Evolutionary conservation across 2,888 invertebrate species (phyloP).

Genomic region (Agonum fuliginosum): DNA sequence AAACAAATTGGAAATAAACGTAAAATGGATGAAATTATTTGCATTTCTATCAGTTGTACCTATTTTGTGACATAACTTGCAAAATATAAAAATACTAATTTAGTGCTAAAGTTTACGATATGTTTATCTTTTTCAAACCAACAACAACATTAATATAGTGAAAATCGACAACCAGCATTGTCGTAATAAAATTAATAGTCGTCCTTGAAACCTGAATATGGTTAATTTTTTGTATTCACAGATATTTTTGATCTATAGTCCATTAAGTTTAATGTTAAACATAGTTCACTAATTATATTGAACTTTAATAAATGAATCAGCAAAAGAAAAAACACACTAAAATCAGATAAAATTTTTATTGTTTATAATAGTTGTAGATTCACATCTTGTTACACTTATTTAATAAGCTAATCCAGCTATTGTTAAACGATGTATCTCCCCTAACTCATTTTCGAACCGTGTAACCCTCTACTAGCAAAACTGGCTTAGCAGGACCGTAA

Average conservation of each 20-base stretch:
- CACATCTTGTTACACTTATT: conserved; percentile 9
- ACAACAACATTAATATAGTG: background rate
- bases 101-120: conserved; percentile 1
- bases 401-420: conserved; percentile 1
- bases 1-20: no score
- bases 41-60: no score
- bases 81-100: background rate
- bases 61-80: background rate
- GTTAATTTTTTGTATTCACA: conserved; percentile 11
- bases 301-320: background rate
- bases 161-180: background rate
- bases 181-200: conserved; percentile 2
- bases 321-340: background rate
- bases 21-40: no score
- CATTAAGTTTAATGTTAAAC: background rate
- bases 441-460: background rate
- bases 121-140: background rate
- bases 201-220: conserved; percentile 11
- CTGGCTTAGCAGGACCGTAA: no score
- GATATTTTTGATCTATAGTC: background rate
- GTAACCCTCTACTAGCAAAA: background rate
- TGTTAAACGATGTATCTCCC: conserved; percentile 8
- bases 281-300: conserved; percentile 2
- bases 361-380: conserved; percentile 1
- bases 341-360: background rate